These are phyloP conservation scores for Caenorhabditis tropicalis DNA, from an alignment of 1,140 invertebrate species.

Conservation along the genomic window DNA sequence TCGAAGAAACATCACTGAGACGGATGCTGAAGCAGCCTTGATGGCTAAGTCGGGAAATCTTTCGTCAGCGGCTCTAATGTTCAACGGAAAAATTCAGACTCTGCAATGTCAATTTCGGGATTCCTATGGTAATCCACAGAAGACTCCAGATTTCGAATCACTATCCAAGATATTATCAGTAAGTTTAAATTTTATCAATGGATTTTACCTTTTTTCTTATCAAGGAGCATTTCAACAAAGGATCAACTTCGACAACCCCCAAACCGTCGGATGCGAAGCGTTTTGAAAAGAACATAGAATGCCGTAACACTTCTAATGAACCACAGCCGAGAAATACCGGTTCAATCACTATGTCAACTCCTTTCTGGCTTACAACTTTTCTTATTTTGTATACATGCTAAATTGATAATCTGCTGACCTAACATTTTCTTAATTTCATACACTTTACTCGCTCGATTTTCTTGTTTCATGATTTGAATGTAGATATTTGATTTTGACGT, in stretches of 20 bases:
- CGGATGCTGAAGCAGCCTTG: not conserved
- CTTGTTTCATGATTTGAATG: too few species aligned
- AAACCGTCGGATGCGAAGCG: not conserved
- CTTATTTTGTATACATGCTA: not conserved
- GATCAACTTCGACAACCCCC: not conserved
- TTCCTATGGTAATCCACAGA: not conserved
- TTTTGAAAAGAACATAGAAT: not conserved
- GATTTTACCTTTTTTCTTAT: not conserved
- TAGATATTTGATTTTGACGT: too few species aligned
- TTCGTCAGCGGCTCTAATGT: not conserved
- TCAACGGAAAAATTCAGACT: not conserved
- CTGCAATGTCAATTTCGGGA: slow-evolving; percentile 6
- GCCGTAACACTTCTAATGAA: not conserved
- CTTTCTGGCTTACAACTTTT: not conserved
- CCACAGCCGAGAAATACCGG: not conserved
- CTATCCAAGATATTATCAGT: not conserved
- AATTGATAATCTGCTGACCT: too few species aligned
- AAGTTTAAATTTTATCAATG: not conserved
- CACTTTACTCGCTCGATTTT: too few species aligned
- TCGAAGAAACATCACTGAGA: not conserved
- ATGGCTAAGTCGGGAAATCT: slow-evolving; percentile 8
- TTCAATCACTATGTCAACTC: not conserved
- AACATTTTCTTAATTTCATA: too few species aligned
- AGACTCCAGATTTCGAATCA: slow-evolving; percentile 11
- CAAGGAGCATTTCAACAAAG: not conserved